Base-by-base conservation (phyloP, 2,113 vertebrate species). In the Arothron firmamentum region DNA sequence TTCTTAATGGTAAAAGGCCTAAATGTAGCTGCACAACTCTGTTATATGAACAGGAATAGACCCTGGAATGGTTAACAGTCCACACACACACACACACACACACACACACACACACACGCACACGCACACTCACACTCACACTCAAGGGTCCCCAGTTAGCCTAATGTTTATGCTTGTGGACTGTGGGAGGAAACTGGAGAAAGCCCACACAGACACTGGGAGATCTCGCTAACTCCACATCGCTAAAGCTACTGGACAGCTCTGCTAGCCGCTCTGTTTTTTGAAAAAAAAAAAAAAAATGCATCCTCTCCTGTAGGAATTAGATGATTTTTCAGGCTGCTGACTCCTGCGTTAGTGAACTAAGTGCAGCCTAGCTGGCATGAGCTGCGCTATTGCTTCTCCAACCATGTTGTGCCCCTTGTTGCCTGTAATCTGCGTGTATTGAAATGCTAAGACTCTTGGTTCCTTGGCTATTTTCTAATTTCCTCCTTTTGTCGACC, bases 311-410 rank as follows among this genome's bases (percentile, higher is more conserved):
- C 70, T 60, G 50, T 50, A 77, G 77, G 67, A 82, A 78, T 80
- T 73, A 74, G 64, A 68, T 82, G 74, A 74, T 82, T 77, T 83
- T 82, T 81, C 68, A 79, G 70, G 65, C 68, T 65, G 78, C 70
- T 77, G 77, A 84, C 79, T 72, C 70, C 65, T 57, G 56, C 78
- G 78, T 64, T 50, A 69, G 52, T 62, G 25, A 74, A 65, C 78
- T 74, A 72, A 78, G 67, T 64, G 78, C 67, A 75, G 71, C 19
- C 52, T 31, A 54, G 66, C 59, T 65, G 52, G 47, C 77, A 34
- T 31, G 70, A 62, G 65, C 70, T 78, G 74, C 75, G 77, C 67
- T 65, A 74, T 62, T 65, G 60, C 69, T 63, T 79, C 72, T 80
- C 59, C 49, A 70, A 46, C 66, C 65, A 49, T 60, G 69, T 70